These are phyloP conservation scores for Bubo bubo DNA, from an alignment of 2,113 vertebrate genomes.

Conservation along the genomic window DNA sequence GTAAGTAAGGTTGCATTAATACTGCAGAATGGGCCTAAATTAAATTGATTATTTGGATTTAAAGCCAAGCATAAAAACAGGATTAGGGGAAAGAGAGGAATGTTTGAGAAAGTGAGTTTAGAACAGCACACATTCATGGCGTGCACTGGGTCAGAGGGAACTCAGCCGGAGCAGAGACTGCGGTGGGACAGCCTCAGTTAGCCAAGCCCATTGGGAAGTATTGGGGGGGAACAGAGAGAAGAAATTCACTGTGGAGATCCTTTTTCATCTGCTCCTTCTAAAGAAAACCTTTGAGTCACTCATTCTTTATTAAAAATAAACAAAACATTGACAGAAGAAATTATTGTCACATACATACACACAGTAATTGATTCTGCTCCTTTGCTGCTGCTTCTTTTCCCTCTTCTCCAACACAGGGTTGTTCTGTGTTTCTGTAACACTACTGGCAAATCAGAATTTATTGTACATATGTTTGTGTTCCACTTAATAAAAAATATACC, in stretches of 20 bases:
- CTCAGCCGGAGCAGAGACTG: background rate
- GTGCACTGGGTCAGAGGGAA: background rate
- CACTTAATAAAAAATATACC: conserved; percentile 81
- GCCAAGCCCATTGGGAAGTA: background rate
- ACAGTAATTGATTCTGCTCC: background rate
- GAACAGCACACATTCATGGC: background rate
- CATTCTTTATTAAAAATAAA: conserved; percentile 61
- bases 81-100: background rate
- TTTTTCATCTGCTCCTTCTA: background rate
- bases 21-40: background rate
- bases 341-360: background rate
- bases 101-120: background rate
- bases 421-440: conserved; percentile 38
- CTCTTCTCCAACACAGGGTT: background rate
- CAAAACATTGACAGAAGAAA: conserved; percentile 33
- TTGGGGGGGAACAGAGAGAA: background rate
- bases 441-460: conserved; percentile 75
- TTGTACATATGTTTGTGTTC: conserved; percentile 80
- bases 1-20: background rate
- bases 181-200: background rate
- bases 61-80: background rate
- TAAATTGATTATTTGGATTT: background rate
- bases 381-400: background rate
- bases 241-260: background rate
- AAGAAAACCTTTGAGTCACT: conserved; percentile 7